phyloP scores from a whole-genome alignment of 2,113 vertebrate genomes.

The Microcebus jonahi region DNA sequence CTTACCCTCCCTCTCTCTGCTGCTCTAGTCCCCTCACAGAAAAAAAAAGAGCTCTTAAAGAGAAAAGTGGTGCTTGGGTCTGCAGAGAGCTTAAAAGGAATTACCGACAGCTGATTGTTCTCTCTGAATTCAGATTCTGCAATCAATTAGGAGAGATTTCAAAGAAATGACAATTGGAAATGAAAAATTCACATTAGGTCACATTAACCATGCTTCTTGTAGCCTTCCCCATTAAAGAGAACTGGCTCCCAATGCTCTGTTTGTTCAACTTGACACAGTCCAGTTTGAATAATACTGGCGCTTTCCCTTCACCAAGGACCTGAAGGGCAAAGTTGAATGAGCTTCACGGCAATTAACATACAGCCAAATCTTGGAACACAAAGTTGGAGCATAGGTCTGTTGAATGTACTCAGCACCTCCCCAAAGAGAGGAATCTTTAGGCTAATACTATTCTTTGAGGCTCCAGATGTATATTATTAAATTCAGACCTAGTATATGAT shows the following conservation, averaged over 20 bases:
- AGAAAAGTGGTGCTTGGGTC: constrained; percentile 21
- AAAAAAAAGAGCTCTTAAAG: constrained; percentile 15
- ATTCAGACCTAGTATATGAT: not conserved
- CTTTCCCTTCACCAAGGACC: not conserved
- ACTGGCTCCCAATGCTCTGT: not conserved
- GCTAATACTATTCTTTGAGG: not conserved
- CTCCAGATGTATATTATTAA: not conserved
- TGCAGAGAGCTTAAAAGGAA: constrained; percentile 62
- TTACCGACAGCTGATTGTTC: constrained; percentile 24
- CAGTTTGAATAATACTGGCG: not conserved
- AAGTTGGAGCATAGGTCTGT: not conserved
- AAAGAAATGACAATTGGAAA: constrained; percentile 50
- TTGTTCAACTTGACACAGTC: not conserved
- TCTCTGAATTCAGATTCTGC: constrained; percentile 57
- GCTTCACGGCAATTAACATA: not conserved
- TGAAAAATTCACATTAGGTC: constrained; percentile 68
- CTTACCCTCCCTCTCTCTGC: not conserved
- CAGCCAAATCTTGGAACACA: not conserved
- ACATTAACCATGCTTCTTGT: not conserved
- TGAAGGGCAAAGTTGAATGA: not conserved
- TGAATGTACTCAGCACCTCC: not conserved
- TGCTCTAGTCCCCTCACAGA: constrained; percentile 21
- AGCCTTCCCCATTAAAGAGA: constrained; percentile 25
- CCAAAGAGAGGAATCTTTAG: not conserved
- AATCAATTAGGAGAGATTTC: constrained; percentile 58